phyloP scores from a whole-genome alignment of 2,888 invertebrate genomes.

The Oscheius onirici region DNA sequence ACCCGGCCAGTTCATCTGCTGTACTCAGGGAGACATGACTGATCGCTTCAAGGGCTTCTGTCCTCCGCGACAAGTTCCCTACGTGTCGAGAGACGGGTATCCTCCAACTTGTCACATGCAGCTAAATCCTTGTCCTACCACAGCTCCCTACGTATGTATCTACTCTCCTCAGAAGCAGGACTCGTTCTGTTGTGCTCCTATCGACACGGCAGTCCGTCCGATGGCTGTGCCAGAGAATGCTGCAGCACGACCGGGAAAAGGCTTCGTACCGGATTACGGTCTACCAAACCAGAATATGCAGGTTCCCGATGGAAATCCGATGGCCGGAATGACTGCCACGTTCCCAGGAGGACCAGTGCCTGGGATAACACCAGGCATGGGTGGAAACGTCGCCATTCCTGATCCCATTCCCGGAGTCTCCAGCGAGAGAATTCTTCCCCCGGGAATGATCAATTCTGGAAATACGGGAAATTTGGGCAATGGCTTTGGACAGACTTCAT shows the following conservation, averaged over 20 bases:
- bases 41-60: conserved; percentile 64
- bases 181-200: conserved; percentile 69
- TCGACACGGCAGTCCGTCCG: conserved; percentile 63
- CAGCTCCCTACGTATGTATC: conserved; percentile 69
- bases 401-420: conserved; percentile 55
- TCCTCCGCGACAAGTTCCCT: conserved; percentile 69
- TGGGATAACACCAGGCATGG: conserved; percentile 35
- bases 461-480: not conserved
- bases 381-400: conserved; percentile 42
- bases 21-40: conserved; percentile 59
- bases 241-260: conserved; percentile 30
- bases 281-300: conserved; percentile 3
- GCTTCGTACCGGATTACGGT: not conserved
- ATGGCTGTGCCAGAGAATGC: conserved; percentile 40
- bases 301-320: conserved; percentile 29
- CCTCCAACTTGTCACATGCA: conserved; percentile 70
- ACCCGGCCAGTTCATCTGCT: conserved; percentile 60
- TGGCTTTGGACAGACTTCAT: not conserved
- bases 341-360: conserved; percentile 45
- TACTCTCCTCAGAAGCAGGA: conserved; percentile 70
- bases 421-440: conserved; percentile 41
- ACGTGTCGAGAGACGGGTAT: conserved; percentile 56
- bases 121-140: conserved; percentile 67
- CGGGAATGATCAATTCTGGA: conserved; percentile 37
- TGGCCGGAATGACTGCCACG: conserved; percentile 47